Base-by-base conservation (phyloP, 2,888 invertebrate genomes). In the Mythimna ferrago region DNA sequence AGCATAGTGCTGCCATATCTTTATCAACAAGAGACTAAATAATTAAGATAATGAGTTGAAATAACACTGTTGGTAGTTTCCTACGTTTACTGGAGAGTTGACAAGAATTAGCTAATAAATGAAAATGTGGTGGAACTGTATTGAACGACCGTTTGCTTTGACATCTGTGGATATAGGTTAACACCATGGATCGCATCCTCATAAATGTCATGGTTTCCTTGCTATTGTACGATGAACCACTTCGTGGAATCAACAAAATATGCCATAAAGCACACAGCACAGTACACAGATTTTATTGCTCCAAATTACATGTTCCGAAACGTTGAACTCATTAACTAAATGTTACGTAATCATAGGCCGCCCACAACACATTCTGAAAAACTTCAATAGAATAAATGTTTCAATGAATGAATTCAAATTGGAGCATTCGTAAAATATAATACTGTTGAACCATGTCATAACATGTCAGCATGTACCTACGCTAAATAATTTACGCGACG, bases 221-320 rank as follows among this genome's bases (percentile, higher is more conserved):
- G 72, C 73, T 73, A 77, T 80, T 79, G 70, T 80, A 73, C 78
- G 67, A 72, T 83, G 76, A 68, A 66, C 78, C 65, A 68, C 66
- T 88, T 88, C 87, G 81, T 74, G 77, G 88, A 88, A 87, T 77
- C 66, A 71, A 80, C 75, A 65, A 82, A 85, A 81, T 82, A 86
- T 72, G 58, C 76, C 80, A 83, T 82, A 86, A 81, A 82, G 78
- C 82, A 82, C 76, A 78, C 63, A 78, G 48, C 63, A 71, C 76
- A 67, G 61, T 80, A 76, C 80, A 80, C 70, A 83, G 76, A 87
- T 88, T 92, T 91, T 91, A 93, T 92, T 88, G 89, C 90, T 84
- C 81, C 82, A 90, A 92, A 92, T 92, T 91, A 92, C 88, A 91
- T 83, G 90, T 91, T 91, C 87, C 89, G 83, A 90, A 90, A 89